Percentiles rank a stretch among this genome's conserved stretches.
Conservation (phyloP, 2,888 invertebrate genomes). For the Dendrolimus pini region DNA sequence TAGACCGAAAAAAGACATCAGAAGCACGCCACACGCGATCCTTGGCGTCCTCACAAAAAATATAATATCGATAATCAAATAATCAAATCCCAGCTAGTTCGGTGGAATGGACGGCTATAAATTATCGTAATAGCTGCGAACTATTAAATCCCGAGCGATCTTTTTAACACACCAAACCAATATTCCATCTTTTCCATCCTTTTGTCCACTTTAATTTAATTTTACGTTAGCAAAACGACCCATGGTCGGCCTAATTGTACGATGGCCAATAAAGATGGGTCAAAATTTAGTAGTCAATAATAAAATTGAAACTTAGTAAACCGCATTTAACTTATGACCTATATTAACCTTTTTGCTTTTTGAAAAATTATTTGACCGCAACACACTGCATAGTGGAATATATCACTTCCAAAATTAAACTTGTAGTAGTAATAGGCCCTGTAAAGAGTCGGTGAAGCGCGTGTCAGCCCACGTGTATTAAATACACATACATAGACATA, state of each 20-base stretch:
- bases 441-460: no score
- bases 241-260: neutral
- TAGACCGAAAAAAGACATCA: conserved; percentile 47
- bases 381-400: neutral
- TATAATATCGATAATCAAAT: conserved; percentile 66
- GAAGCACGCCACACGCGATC: conserved; percentile 74
- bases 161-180: neutral
- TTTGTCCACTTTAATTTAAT: conserved; percentile 15
- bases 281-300: neutral
- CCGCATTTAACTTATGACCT: neutral
- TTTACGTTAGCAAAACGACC: conserved; percentile 13
- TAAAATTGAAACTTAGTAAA: neutral
- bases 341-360: conserved; percentile 10
- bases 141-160: conserved; percentile 33
- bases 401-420: neutral
- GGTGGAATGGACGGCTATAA: conserved; percentile 67
- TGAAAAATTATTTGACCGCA: neutral
- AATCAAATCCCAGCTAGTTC: conserved; percentile 37
- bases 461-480: no score
- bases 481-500: no score
- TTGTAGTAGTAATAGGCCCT: no score
- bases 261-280: neutral
- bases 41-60: conserved; percentile 48
- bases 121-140: conserved; percentile 70
- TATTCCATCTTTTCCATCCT: neutral